Percentiles rank a stretch among this genome's conserved stretches.
Evolutionary conservation across 1,140 invertebrate species (phyloP).

Genomic region (Bombus breviceps): DNA sequence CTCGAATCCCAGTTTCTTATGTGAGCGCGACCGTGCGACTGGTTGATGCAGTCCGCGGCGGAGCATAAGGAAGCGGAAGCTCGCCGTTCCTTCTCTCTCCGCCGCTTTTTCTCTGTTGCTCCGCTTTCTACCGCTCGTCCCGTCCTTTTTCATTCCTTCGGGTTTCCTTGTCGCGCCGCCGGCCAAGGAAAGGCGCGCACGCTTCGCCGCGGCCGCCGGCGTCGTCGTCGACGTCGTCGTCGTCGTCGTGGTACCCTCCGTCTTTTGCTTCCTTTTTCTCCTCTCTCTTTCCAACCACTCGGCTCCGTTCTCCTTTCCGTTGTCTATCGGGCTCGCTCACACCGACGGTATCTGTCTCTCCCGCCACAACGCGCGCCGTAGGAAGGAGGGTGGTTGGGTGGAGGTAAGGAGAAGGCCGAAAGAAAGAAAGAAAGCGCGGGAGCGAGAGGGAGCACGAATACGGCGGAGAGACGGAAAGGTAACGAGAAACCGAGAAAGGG

Average conservation of each 20-base stretch:
- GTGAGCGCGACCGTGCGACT: constrained; percentile 82
- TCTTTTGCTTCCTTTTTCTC: constrained; percentile 65
- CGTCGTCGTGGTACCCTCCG: constrained; percentile 62
- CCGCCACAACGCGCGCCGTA: constrained; percentile 21
- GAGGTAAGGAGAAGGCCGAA: constrained; percentile 49
- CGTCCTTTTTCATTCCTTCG: constrained; percentile 40
- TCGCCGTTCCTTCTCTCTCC: constrained; percentile 74
- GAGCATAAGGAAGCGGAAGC: constrained; percentile 83
- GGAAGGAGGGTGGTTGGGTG: constrained; percentile 36
- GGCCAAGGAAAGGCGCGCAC: constrained; percentile 81
- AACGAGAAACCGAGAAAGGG: constrained; percentile 46
- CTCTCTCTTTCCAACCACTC: constrained; percentile 35
- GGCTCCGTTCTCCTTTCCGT: constrained; percentile 5
- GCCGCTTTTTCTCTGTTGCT: constrained; percentile 63
- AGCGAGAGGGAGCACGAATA: constrained; percentile 34
- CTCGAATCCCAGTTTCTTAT: constrained; percentile 77
- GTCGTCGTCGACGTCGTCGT: constrained; percentile 69
- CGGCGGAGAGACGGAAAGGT: constrained; percentile 50
- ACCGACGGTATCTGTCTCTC: constrained; percentile 42
- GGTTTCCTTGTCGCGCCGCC: constrained; percentile 55
- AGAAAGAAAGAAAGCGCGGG: constrained; percentile 40
- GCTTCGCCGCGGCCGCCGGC: constrained; percentile 79
- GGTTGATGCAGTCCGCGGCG: constrained; percentile 81
- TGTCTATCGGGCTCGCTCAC: constrained; percentile 15
- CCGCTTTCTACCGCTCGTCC: constrained; percentile 49